A percentile compares a stretch with the other conserved stretches of the same genome.
Conservation (phyloP, 2,113 vertebrate species). For the Ophiodon elongatus region DNA sequence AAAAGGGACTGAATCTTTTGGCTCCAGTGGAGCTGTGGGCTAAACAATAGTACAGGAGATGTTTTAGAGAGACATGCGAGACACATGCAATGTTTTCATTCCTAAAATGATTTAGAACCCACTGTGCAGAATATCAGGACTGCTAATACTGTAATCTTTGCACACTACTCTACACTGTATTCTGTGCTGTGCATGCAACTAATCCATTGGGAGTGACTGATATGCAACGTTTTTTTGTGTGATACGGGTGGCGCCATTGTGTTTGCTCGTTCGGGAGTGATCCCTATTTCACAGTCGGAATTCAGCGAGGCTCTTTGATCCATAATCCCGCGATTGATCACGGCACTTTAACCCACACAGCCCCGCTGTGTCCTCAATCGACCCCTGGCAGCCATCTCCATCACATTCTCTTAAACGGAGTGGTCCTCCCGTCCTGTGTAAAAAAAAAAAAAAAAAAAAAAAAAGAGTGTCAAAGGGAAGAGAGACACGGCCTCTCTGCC, state of each 20-base stretch:
- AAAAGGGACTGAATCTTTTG: conserved; percentile 34
- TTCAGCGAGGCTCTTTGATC: conserved; percentile 55
- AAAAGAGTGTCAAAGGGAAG: conserved; percentile 41
- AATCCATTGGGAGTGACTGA: neutral
- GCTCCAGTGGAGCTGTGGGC: neutral
- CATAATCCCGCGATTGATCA: conserved; percentile 68
- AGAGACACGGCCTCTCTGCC: conserved; percentile 31
- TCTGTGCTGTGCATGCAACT: conserved; percentile 13
- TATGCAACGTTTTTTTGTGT: conserved; percentile 3
- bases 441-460: conserved; percentile 74
- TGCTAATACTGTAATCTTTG: conserved; percentile 47
- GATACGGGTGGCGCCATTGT: conserved; percentile 9
- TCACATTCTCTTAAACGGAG: conserved; percentile 70
- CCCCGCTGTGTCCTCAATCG: conserved; percentile 61
- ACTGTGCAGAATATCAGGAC: conserved; percentile 18
- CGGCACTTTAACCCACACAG: conserved; percentile 64
- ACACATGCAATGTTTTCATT: conserved; percentile 34
- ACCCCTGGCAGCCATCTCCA: conserved; percentile 58
- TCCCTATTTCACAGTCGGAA: conserved; percentile 27
- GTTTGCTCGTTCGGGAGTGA: neutral
- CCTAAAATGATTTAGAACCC: conserved; percentile 23
- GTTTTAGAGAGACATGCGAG: conserved; percentile 12
- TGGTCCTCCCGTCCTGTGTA: conserved; percentile 61
- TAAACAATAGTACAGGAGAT: conserved; percentile 34
- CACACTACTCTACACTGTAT: conserved; percentile 1